Percentiles rank a stretch among this genome's conserved stretches.
phyloP scores from a whole-genome alignment of 2,888 invertebrate genomes.

The Elysia crispata region DNA sequence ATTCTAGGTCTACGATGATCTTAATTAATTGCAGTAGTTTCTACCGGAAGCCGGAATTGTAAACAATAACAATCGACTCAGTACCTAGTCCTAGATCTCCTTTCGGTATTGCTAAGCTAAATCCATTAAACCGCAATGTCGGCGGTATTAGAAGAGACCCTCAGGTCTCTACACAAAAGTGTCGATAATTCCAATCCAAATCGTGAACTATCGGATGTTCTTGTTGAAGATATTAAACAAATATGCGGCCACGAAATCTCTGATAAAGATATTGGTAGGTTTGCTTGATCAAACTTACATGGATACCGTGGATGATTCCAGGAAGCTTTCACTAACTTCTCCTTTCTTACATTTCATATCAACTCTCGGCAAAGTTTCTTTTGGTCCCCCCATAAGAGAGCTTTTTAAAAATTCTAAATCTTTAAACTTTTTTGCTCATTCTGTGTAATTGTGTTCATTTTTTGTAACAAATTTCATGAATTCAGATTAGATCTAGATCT shows the following conservation, averaged over 20 bases:
- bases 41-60: constrained; percentile 18
- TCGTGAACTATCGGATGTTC: constrained; percentile 61
- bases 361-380: too few species aligned
- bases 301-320: not conserved
- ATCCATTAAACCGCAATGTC: constrained; percentile 52
- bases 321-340: too few species aligned
- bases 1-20: not conserved
- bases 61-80: not conserved
- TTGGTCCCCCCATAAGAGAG: too few species aligned
- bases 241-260: constrained; percentile 69
- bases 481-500: too few species aligned
- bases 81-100: not conserved
- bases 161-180: constrained; percentile 61
- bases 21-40: not conserved
- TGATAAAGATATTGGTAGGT: constrained; percentile 69
- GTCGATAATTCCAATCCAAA: constrained; percentile 52
- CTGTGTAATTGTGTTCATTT: too few species aligned
- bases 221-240: constrained; percentile 69
- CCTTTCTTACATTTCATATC: too few species aligned
- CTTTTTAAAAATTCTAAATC: too few species aligned
- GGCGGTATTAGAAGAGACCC: constrained; percentile 61
- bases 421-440: too few species aligned
- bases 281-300: not conserved
- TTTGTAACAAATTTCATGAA: too few species aligned
- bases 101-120: not conserved